Conservation (phyloP, 2,797 vertebrate genomes). For the Squalus acanthias region DNA sequence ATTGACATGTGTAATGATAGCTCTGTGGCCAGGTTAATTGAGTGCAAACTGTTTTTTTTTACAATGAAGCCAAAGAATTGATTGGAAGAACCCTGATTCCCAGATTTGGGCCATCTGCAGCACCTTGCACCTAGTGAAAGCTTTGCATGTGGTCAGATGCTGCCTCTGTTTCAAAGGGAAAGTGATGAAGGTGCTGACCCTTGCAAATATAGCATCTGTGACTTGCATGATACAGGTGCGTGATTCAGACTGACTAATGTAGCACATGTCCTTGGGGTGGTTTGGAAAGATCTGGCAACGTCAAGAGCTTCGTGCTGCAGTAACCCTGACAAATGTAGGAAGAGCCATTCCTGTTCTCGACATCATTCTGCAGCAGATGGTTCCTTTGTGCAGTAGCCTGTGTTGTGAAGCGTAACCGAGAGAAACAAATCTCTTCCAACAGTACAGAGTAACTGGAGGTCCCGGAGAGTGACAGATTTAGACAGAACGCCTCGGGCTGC, state of each 20-base stretch:
- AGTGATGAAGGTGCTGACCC: neutral
- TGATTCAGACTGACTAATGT: neutral
- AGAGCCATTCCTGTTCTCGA: too few relatives aligned
- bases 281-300: neutral
- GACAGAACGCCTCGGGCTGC: neutral
- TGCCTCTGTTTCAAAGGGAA: neutral
- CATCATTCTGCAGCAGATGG: too few relatives aligned
- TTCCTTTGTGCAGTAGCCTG: too few relatives aligned
- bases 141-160: neutral
- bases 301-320: too few relatives aligned
- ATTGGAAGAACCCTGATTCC: neutral
- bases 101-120: neutral
- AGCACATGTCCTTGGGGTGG: neutral
- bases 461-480: neutral
- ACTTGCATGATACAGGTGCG: neutral
- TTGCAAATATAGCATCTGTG: neutral
- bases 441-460: neutral
- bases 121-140: neutral
- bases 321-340: too few relatives aligned
- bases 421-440: too few relatives aligned
- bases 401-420: too few relatives aligned
- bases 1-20: neutral
- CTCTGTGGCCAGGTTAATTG: neutral
- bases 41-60: neutral
- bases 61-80: neutral